Evolutionary conservation across 64 coral and sea anemone genomes (phyloP).

Genomic region (Pachyseris speciosa): DNA sequence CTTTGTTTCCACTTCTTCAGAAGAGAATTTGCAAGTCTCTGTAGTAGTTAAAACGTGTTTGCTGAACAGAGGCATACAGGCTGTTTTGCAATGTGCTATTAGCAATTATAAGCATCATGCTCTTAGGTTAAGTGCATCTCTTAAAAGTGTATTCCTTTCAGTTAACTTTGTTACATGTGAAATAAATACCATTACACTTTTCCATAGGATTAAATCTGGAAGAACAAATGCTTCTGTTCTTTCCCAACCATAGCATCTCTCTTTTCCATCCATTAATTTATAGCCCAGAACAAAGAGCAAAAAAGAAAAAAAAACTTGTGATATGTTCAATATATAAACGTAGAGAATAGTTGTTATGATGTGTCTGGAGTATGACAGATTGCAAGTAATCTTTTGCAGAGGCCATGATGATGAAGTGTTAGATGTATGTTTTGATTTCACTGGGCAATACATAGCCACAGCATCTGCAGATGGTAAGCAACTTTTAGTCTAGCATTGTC

Average conservation of each 20-base stretch:
- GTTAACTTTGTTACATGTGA: too few relatives aligned
- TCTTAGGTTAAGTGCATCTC: too few relatives aligned
- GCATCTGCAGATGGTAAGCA: conserved; percentile 93
- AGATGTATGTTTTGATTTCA: conserved; percentile 91
- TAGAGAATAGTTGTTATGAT: not conserved
- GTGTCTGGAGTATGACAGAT: not conserved
- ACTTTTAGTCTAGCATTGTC: not conserved
- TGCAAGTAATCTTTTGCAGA: conserved; percentile 55
- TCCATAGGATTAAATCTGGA: too few relatives aligned
- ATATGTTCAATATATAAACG: not conserved
- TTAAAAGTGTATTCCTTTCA: too few relatives aligned
- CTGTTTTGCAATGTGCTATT: too few relatives aligned
- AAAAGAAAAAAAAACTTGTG: not conserved
- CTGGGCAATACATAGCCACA: conserved; percentile 89
- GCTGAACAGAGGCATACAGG: too few relatives aligned
- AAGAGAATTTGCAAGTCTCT: not conserved
- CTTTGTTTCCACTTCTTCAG: not conserved
- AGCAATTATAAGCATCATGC: too few relatives aligned
- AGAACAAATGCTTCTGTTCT: not conserved
- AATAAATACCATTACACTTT: too few relatives aligned
- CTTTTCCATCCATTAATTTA: not conserved
- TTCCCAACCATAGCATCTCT: not conserved
- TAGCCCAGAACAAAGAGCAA: too few relatives aligned
- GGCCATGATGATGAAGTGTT: conserved; percentile 97
- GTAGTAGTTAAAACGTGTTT: too few relatives aligned